Conservation (phyloP, 1,140 invertebrate species). For the Bactericera cockerelli region DNA sequence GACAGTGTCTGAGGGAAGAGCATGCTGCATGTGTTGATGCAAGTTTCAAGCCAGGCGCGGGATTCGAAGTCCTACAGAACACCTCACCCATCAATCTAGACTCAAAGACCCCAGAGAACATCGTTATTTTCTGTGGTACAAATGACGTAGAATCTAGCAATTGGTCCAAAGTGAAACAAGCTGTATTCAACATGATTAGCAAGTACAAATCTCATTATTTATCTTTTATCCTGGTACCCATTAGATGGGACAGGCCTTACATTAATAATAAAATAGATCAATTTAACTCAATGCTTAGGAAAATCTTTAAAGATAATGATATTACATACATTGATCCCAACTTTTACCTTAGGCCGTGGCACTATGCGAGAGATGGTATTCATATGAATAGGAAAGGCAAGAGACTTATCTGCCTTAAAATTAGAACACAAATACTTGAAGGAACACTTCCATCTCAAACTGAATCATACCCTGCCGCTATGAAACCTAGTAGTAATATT, state of each 20-base stretch:
- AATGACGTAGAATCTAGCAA: background rate
- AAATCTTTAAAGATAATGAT: background rate
- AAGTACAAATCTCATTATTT: background rate
- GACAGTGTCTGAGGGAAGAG: background rate
- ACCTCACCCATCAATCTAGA: background rate
- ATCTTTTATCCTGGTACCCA: background rate
- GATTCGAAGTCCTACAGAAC: background rate
- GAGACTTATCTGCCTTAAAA: background rate
- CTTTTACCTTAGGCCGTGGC: background rate
- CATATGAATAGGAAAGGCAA: background rate
- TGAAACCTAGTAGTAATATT: background rate
- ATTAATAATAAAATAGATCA: background rate
- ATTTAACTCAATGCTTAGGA: background rate
- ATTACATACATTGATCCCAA: background rate
- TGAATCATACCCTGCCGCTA: background rate
- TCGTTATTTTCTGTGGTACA: background rate
- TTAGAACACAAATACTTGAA: background rate
- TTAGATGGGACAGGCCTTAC: background rate
- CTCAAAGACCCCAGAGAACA: background rate
- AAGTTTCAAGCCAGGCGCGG: background rate
- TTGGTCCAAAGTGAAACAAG: background rate
- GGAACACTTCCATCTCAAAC: no score
- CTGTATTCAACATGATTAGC: background rate
- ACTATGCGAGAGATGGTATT: background rate
- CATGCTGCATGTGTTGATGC: background rate